Conservation (phyloP, 2,797 vertebrate genomes). For the Oryzias dopingdopingensis region DNA sequence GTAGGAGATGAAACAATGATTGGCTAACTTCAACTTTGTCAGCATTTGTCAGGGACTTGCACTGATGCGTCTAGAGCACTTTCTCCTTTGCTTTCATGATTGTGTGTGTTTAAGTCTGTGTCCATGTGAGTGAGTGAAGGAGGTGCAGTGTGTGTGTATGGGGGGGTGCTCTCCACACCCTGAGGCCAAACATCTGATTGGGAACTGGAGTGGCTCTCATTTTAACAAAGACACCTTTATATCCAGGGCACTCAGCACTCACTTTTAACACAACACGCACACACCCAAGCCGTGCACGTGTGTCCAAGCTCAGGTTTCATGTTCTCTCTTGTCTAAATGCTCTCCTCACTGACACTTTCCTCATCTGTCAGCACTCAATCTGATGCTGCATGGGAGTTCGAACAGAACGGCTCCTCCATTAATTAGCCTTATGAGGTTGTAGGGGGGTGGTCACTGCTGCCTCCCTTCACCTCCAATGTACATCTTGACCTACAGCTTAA, state of each 20-base stretch:
- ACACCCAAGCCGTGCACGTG: conserved; percentile 42
- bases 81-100: conserved; percentile 21
- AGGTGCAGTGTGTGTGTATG: conserved; percentile 34
- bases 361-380: conserved; percentile 68
- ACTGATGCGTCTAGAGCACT: conserved; percentile 20
- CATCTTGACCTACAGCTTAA: conserved; percentile 57
- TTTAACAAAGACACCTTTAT: conserved; percentile 80
- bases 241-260: conserved; percentile 63
- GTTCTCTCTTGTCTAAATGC: conserved; percentile 68
- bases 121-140: conserved; percentile 36
- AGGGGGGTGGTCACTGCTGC: conserved; percentile 30
- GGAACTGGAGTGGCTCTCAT: conserved; percentile 65
- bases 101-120: conserved; percentile 8
- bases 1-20: conserved; percentile 13
- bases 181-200: conserved; percentile 66
- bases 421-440: conserved; percentile 47
- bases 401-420: conserved; percentile 50
- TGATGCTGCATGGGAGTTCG: conserved; percentile 52
- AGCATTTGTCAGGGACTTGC: conserved; percentile 29
- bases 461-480: conserved; percentile 54
- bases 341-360: conserved; percentile 67
- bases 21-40: conserved; percentile 16
- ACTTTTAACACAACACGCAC: conserved; percentile 36
- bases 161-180: conserved; percentile 61
- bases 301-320: conserved; percentile 67